Evolutionary conservation across 2,797 vertebrate species (phyloP).

Genomic region (Cyprinodon diabolis): DNA sequence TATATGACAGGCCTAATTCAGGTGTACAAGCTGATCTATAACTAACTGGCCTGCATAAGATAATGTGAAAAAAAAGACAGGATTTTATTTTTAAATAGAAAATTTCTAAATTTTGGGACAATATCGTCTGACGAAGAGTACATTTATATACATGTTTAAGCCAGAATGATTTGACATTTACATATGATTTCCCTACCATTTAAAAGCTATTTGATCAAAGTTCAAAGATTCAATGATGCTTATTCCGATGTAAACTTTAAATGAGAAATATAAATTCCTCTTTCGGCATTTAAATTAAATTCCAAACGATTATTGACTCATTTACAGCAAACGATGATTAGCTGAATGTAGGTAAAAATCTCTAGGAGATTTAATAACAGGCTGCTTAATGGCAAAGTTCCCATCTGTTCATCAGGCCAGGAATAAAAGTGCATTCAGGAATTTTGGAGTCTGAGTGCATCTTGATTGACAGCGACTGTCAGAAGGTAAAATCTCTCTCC

Average conservation of each 20-base stretch:
- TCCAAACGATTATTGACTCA: not conserved
- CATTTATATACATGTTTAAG: too few species aligned
- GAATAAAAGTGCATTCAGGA: conserved; percentile 45
- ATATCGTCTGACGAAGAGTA: too few species aligned
- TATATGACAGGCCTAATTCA: too few species aligned
- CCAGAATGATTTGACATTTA: too few species aligned
- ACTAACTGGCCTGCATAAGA: too few species aligned
- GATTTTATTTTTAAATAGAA: too few species aligned
- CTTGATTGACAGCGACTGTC: conserved; percentile 49
- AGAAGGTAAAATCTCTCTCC: conserved; percentile 45
- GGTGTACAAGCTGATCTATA: too few species aligned
- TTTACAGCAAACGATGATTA: not conserved
- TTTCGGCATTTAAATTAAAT: not conserved
- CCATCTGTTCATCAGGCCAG: conserved; percentile 6
- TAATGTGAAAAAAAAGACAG: too few species aligned
- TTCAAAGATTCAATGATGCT: too few species aligned
- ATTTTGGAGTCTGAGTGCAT: conserved; percentile 50
- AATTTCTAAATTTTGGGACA: too few species aligned
- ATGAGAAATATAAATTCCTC: not conserved
- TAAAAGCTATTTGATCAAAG: too few species aligned
- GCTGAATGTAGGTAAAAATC: not conserved
- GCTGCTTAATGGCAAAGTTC: not conserved
- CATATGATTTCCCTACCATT: too few species aligned
- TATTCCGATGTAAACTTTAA: not conserved
- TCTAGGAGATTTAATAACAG: not conserved